Evolutionary conservation across 2,888 invertebrate genomes (phyloP).

Genomic region (Phaedon cochleariae): DNA sequence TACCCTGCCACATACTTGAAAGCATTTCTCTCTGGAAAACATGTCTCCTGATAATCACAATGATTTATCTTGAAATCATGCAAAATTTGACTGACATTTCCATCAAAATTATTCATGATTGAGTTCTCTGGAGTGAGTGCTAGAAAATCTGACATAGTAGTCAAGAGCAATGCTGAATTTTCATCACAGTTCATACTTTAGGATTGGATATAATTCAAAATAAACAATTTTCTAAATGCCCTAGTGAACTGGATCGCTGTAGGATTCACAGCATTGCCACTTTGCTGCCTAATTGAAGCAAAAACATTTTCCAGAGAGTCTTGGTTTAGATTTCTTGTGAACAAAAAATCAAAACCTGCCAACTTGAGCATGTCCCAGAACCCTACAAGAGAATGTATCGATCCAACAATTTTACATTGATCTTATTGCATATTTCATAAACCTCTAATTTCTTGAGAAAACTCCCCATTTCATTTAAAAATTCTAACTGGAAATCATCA

Average conservation of each 20-base stretch:
- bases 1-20: slow-evolving; percentile 6
- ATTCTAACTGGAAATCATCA: neutral
- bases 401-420: neutral
- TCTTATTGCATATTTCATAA: neutral
- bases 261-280: no score
- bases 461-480: no score
- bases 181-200: neutral
- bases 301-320: slow-evolving; percentile 36
- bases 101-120: no score
- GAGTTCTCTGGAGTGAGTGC: no score
- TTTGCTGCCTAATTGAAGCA: slow-evolving; percentile 22
- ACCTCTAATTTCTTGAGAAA: no score
- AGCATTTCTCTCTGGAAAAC: slow-evolving; percentile 7
- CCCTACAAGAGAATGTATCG: neutral
- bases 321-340: slow-evolving; percentile 9
- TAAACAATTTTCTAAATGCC: slow-evolving; percentile 15
- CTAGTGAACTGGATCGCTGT: slow-evolving; percentile 17
- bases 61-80: neutral
- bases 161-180: neutral
- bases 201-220: neutral
- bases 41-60: neutral
- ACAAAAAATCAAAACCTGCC: neutral
- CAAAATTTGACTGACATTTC: no score
- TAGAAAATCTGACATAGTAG: neutral
- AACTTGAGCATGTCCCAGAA: neutral